Conservation (phyloP, 2,888 invertebrate genomes). For the Patella pellucida region DNA sequence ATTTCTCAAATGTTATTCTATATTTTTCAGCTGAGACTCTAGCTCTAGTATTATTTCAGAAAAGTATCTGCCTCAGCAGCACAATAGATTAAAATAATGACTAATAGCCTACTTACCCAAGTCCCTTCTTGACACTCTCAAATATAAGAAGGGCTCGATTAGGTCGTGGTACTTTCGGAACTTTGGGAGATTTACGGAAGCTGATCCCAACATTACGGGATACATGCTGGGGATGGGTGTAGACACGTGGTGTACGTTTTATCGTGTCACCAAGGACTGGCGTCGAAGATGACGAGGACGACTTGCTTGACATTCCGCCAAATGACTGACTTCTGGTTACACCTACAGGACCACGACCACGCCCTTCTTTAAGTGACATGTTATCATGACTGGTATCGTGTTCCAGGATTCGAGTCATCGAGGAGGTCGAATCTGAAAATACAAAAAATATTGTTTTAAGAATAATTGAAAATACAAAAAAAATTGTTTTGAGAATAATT, state of each 20-base stretch:
- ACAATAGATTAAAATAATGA: neutral
- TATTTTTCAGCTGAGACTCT: too few relatives aligned
- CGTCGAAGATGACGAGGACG: conserved; percentile 38
- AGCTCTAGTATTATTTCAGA: too few relatives aligned
- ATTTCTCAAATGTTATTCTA: too few relatives aligned
- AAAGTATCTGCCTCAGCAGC: too few relatives aligned
- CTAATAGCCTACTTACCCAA: conserved; percentile 65
- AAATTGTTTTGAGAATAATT: neutral
- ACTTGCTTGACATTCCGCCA: conserved; percentile 49
- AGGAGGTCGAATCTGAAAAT: conserved; percentile 34
- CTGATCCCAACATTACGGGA: conserved; percentile 44
- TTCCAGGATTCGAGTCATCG: conserved; percentile 37
- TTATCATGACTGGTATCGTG: conserved; percentile 21
- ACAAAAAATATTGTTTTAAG: neutral
- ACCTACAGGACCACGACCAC: conserved; percentile 22
- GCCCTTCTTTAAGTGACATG: conserved; percentile 38
- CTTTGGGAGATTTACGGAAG: conserved; percentile 60
- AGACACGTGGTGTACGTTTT: conserved; percentile 43
- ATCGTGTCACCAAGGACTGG: conserved; percentile 61
- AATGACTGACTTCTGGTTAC: conserved; percentile 62
- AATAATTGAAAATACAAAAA: neutral
- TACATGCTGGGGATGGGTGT: conserved; percentile 37
- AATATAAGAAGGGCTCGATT: conserved; percentile 65
- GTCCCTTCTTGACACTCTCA: conserved; percentile 64
- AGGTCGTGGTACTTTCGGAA: conserved; percentile 67